A percentile compares a stretch with the other conserved stretches of the same genome.
phyloP scores from a whole-genome alignment of 1,140 invertebrate species.

The Sipha flava region DNA sequence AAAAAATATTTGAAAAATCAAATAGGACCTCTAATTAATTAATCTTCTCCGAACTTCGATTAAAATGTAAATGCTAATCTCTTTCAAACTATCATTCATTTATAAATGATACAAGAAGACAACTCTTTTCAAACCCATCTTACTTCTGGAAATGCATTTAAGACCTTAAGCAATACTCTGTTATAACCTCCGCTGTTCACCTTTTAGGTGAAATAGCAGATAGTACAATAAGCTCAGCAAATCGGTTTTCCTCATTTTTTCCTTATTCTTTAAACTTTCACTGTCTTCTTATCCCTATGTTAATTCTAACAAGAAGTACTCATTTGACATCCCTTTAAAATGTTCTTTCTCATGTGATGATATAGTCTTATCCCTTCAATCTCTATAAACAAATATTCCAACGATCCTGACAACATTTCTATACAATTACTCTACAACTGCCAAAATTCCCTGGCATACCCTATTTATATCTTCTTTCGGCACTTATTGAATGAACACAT shows the following conservation, averaged over 20 bases:
- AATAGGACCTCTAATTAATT: not conserved
- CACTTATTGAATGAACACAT: not conserved
- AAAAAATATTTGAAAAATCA: not conserved
- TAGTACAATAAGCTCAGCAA: not conserved
- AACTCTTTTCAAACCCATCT: not conserved
- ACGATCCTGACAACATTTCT: not conserved
- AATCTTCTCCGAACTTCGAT: not conserved
- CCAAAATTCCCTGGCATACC: not conserved
- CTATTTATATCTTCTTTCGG: not conserved
- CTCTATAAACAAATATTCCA: not conserved
- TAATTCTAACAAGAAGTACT: not conserved
- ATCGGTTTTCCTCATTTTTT: not conserved
- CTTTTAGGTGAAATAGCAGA: not conserved
- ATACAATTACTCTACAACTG: not conserved
- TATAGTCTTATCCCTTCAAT: not conserved
- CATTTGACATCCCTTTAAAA: not conserved
- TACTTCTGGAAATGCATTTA: not conserved
- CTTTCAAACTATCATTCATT: not conserved
- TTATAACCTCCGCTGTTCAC: not conserved
- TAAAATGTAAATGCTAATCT: not conserved
- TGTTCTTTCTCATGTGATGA: not conserved
- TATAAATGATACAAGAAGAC: not conserved
- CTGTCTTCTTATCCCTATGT: not conserved
- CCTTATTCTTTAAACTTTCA: not conserved
- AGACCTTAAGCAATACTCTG: not conserved